Evolutionary conservation across 2,888 invertebrate species (phyloP), one percentile per base, ranked within the genome.

Genomic region (Brenthis daphne): DNA sequence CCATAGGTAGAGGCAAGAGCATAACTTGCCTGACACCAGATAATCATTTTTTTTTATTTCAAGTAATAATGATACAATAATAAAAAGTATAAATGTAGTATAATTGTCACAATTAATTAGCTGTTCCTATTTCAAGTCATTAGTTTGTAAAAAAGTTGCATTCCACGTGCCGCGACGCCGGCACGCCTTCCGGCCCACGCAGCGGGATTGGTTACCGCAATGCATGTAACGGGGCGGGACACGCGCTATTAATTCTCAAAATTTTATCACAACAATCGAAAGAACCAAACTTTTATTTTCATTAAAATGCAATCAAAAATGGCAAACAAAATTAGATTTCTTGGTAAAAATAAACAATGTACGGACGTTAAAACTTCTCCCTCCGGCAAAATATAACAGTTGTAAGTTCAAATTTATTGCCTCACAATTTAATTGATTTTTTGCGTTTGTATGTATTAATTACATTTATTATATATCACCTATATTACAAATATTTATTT

Each of bases 101-200:
- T 85, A 83, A 87, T 87, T 85, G 83, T 77, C 71, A 73, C 84
- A 86, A 90, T 89, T 86, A 88, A 89, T 86, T 84, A 81, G 75
- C 82, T 80, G 82, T 87, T 82, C 81, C 80, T 71, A 73, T 77
- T 76, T 76, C 77, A 78, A 73, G 76, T 83, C 84, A 85, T 85
- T 83, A 82, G 83, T 84, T 80, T 75, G 78, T 83, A 85, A 86
- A 86, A 89, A 86, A 77, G 76, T 48, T 37, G 75, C 77, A 82
- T 81, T 80, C 77, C 77, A 77, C 80, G 76, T 76, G 75, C 72
- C 37, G 53, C 50, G 73, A 64, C 64, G 53, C 64, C 68, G 82
- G 77, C 82, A 82, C 84, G 84, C 84, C 84, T 79, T 78, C 76
- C 66, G 72, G 55, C 66, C 68, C 71, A 72, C 72, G 73, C 57